Evolutionary conservation across 2,113 vertebrate species (phyloP).

Genomic region (Picathartes gymnocephalus): DNA sequence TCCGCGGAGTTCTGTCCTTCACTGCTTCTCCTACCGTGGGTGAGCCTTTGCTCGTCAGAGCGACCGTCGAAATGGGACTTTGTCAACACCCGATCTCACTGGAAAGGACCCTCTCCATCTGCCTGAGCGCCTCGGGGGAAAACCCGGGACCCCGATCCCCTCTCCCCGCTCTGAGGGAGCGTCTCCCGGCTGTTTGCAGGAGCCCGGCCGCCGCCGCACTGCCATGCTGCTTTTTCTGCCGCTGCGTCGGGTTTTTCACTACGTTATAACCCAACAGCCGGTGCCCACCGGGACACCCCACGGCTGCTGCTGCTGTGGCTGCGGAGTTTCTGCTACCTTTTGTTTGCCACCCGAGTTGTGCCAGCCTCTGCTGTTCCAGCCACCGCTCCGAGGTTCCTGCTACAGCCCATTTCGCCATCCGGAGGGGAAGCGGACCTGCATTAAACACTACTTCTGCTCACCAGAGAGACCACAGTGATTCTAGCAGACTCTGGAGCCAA

Average conservation of each 20-base stretch:
- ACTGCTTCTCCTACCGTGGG: neutral
- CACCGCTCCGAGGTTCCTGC: rapidly evolving
- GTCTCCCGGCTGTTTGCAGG: rapidly evolving
- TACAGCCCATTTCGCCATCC: too few relatives aligned
- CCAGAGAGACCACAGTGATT: neutral
- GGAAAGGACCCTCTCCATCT: neutral
- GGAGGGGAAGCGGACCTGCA: too few relatives aligned
- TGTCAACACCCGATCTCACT: neutral
- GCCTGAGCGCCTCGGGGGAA: too few relatives aligned
- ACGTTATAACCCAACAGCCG: neutral
- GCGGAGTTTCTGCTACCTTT: neutral
- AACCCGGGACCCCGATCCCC: too few relatives aligned
- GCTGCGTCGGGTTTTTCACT: neutral
- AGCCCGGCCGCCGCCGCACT: neutral
- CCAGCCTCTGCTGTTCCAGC: neutral
- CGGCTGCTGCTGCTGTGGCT: rapidly evolving
- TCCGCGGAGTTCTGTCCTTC: neutral
- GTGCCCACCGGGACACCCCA: rapidly evolving
- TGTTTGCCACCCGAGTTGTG: neutral
- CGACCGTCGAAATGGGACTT: neutral
- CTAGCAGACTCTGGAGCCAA: neutral
- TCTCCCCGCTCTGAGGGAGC: rapidly evolving
- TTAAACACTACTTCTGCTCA: neutral
- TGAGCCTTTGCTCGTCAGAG: neutral
- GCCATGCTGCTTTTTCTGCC: neutral